phyloP scores from a whole-genome alignment of 2,113 vertebrate species.

The Struthidea cinerea region DNA sequence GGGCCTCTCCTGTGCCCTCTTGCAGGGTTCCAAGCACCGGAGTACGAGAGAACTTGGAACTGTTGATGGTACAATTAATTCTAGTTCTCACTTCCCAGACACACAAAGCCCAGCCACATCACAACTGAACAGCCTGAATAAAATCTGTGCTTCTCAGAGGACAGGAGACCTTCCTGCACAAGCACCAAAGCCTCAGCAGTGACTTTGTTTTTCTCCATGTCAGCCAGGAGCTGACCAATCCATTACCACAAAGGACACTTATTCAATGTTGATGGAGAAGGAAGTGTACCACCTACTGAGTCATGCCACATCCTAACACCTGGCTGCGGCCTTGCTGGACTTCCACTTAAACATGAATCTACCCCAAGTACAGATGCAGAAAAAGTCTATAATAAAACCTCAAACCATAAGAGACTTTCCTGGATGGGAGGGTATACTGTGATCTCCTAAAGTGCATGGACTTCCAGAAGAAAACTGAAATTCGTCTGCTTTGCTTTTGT shows the following conservation, averaged over 20 bases:
- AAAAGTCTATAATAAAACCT: neutral
- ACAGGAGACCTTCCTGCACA: neutral
- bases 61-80: neutral
- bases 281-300: constrained; percentile 57
- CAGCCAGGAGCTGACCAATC: constrained; percentile 21
- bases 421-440: neutral
- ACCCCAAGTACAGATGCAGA: neutral
- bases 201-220: neutral
- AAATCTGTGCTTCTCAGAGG: neutral
- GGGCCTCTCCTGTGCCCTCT: neutral
- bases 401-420: neutral
- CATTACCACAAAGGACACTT: constrained; percentile 37
- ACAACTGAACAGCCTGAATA: neutral
- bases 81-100: neutral
- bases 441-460: neutral
- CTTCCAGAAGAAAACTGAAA: neutral
- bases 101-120: neutral
- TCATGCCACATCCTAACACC: constrained; percentile 59
- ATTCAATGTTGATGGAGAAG: neutral
- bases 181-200: neutral
- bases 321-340: constrained; percentile 1
- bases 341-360: neutral
- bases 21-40: neutral
- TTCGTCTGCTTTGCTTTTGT: neutral
- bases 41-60: neutral